Conservation (phyloP, 1,140 invertebrate species). For the Dreissena polymorpha region DNA sequence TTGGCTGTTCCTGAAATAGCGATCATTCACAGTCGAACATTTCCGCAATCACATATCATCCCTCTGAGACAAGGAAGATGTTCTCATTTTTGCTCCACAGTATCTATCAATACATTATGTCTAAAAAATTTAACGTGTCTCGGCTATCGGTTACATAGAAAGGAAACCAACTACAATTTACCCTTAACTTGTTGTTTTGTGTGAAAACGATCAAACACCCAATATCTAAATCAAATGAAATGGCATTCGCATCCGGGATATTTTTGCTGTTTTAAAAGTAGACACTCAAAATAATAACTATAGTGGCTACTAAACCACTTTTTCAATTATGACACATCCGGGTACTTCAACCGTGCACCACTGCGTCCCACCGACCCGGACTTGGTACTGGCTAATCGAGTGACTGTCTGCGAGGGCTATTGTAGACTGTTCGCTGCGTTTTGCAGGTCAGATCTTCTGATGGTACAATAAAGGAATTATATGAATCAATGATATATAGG, state of each 20-base stretch:
- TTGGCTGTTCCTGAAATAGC: no score
- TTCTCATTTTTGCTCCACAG: no score
- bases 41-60: no score
- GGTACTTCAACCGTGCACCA: conserved; percentile 30
- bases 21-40: no score
- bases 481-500: no score
- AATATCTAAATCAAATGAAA: neutral
- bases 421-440: conserved; percentile 39
- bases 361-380: conserved; percentile 17
- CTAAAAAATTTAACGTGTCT: no score
- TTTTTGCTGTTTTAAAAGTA: neutral
- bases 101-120: no score
- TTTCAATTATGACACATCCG: conserved; percentile 36
- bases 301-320: neutral
- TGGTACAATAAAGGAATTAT: no score
- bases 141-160: no score
- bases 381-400: conserved; percentile 26
- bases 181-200: neutral
- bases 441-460: conserved; percentile 17
- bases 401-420: conserved; percentile 45
- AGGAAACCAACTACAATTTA: neutral
- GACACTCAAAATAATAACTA: neutral
- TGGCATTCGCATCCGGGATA: neutral
- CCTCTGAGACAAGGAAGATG: no score
- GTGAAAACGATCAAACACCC: neutral